These are phyloP conservation scores for Schrankia costaestrigalis DNA, from an alignment of 2,888 invertebrate species.

Conservation along the genomic window DNA sequence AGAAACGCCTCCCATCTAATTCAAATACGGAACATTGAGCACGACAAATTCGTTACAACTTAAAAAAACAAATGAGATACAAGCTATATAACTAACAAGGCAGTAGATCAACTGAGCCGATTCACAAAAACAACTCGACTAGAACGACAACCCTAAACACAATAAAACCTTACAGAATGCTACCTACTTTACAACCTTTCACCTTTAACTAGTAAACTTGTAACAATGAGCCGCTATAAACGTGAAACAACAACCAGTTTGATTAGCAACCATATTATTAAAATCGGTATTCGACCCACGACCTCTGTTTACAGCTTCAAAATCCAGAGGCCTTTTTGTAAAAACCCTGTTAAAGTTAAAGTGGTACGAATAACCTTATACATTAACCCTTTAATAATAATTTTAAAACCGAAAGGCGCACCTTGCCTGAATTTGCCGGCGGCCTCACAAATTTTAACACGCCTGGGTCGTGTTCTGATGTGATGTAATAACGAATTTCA, in stretches of 20 bases:
- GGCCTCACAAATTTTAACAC: conserved; percentile 58
- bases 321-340: conserved; percentile 28
- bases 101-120: no score
- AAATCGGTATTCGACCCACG: conserved; percentile 25
- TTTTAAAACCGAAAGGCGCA: conserved; percentile 46
- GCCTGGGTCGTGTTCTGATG: conserved; percentile 49
- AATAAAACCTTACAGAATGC: conserved; percentile 16
- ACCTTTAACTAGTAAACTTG: conserved; percentile 15
- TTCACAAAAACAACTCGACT: conserved; percentile 1
- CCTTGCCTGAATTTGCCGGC: conserved; percentile 56
- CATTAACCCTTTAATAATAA: conserved; percentile 47
- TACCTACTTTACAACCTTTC: conserved; percentile 22
- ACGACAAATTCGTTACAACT: no score
- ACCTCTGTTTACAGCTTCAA: conserved; percentile 21
- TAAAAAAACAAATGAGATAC: no score
- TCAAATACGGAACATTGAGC: no score
- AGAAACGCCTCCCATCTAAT: no score
- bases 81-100: no score
- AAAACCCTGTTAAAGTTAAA: conserved; percentile 35
- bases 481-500: conserved; percentile 69
- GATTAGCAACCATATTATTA: conserved; percentile 25
- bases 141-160: conserved; percentile 12
- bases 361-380: conserved; percentile 35
- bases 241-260: conserved; percentile 15
- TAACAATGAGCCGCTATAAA: conserved; percentile 6